phyloP scores from a whole-genome alignment of 1,140 invertebrate species.

The Sogatella furcifera region DNA sequence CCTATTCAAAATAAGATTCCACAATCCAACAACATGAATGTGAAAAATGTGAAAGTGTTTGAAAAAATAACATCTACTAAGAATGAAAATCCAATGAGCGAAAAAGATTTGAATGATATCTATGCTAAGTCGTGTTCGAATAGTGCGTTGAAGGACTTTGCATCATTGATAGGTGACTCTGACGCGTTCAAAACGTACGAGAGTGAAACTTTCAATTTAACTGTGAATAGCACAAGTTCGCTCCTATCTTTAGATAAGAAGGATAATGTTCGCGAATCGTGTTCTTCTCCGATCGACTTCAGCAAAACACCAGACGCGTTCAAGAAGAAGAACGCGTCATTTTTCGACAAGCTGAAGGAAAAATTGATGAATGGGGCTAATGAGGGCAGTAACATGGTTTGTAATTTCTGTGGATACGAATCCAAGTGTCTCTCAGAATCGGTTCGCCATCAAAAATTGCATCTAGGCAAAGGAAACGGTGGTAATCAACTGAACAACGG shows the following conservation, averaged over 20 bases:
- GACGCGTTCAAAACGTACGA: conserved; percentile 25
- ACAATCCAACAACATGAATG: not conserved
- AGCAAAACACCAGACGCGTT: conserved; percentile 31
- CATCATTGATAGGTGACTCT: conserved; percentile 35
- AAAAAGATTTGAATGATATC: conserved; percentile 36
- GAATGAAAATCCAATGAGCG: conserved; percentile 24
- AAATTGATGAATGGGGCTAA: conserved; percentile 45
- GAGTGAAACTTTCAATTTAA: not conserved
- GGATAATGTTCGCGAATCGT: not conserved
- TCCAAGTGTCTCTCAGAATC: conserved; percentile 77
- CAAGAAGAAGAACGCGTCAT: conserved; percentile 61
- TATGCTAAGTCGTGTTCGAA: conserved; percentile 32
- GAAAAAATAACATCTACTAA: not conserved
- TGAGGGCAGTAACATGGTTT: conserved; percentile 42
- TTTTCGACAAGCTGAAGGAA: conserved; percentile 72
- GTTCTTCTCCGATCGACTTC: not conserved
- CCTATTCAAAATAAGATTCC: conserved; percentile 37
- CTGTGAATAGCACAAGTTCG: not conserved
- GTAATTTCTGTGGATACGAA: conserved; percentile 61
- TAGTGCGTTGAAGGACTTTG: conserved; percentile 38
- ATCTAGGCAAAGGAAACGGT: conserved; percentile 31
- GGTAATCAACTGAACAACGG: conserved; percentile 32
- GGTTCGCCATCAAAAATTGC: conserved; percentile 52
- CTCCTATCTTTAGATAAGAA: not conserved
- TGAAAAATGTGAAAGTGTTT: no score